These are phyloP conservation scores for Coregonus ussuriensis DNA, from an alignment of 2,797 vertebrate genomes.

Conservation along the genomic window DNA sequence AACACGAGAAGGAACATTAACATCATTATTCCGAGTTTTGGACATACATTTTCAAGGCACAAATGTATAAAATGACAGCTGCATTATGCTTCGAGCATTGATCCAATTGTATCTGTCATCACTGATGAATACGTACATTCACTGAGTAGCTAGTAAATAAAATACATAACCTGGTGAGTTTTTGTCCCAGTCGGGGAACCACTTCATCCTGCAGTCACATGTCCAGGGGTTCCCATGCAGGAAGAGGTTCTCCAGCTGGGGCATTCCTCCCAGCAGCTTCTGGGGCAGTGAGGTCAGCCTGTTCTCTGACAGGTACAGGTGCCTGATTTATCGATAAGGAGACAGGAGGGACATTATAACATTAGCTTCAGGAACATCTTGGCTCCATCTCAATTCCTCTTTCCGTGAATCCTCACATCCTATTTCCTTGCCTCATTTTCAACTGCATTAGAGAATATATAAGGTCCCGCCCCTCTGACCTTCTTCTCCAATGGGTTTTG, in stretches of 20 bases:
- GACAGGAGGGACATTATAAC: background rate
- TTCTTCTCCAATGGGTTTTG: too few relatives aligned
- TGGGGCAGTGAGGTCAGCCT: slow-evolving; percentile 73
- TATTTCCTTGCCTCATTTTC: too few relatives aligned
- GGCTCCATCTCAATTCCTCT: too few relatives aligned
- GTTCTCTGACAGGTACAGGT: slow-evolving; percentile 91
- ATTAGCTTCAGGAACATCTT: background rate
- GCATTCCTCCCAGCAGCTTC: slow-evolving; percentile 73
- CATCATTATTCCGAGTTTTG: too few relatives aligned
- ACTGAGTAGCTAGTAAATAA: background rate
- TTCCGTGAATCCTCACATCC: too few relatives aligned
- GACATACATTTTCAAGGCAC: too few relatives aligned
- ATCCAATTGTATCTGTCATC: too few relatives aligned
- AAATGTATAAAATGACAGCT: too few relatives aligned
- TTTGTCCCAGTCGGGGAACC: slow-evolving; percentile 81
- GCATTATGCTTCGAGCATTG: too few relatives aligned
- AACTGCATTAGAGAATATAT: too few relatives aligned
- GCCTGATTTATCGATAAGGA: slow-evolving; percentile 40
- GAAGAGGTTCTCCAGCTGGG: slow-evolving; percentile 85
- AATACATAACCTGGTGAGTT: slow-evolving; percentile 75
- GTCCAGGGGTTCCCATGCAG: slow-evolving; percentile 91
- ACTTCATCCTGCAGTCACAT: slow-evolving; percentile 86
- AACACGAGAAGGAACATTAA: background rate
- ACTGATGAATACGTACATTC: too few relatives aligned
- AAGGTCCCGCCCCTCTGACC: too few relatives aligned